Conservation (phyloP, 1,140 invertebrate genomes). For the Lepidostoma basale region DNA sequence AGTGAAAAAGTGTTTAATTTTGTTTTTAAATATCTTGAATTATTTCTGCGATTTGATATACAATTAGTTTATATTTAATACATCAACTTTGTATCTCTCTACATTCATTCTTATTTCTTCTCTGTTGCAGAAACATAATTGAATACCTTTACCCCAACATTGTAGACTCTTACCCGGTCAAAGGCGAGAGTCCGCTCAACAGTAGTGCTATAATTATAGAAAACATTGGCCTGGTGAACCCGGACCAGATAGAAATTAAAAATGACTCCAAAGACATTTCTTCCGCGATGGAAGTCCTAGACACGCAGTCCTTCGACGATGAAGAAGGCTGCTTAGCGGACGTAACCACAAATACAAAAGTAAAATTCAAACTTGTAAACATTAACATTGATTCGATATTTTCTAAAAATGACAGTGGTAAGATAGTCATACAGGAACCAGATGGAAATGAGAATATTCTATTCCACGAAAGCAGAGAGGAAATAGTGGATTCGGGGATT, state of each 20-base stretch:
- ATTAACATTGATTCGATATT: constrained; percentile 15
- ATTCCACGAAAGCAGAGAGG: background rate
- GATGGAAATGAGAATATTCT: constrained; percentile 32
- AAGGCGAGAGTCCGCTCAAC: background rate
- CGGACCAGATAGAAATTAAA: background rate
- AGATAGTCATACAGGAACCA: constrained; percentile 24
- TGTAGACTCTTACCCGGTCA: background rate
- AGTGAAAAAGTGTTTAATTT: too few relatives aligned
- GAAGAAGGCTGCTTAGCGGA: background rate
- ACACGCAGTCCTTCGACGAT: background rate
- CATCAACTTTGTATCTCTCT: background rate
- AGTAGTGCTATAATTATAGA: constrained; percentile 19
- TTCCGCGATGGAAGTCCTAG: constrained; percentile 3
- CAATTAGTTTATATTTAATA: too few relatives aligned
- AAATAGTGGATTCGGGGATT: constrained; percentile 14
- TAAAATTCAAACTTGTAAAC: constrained; percentile 32
- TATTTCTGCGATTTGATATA: too few relatives aligned
- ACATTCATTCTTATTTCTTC: background rate
- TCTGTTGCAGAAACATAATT: constrained; percentile 28
- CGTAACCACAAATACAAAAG: background rate
- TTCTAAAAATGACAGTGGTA: background rate
- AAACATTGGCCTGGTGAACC: constrained; percentile 18
- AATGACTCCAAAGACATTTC: constrained; percentile 2
- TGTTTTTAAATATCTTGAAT: too few relatives aligned
- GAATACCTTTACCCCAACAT: constrained; percentile 27